Conservation (phyloP, 2,888 invertebrate species). For the Himalopsyche kuldschensis region DNA sequence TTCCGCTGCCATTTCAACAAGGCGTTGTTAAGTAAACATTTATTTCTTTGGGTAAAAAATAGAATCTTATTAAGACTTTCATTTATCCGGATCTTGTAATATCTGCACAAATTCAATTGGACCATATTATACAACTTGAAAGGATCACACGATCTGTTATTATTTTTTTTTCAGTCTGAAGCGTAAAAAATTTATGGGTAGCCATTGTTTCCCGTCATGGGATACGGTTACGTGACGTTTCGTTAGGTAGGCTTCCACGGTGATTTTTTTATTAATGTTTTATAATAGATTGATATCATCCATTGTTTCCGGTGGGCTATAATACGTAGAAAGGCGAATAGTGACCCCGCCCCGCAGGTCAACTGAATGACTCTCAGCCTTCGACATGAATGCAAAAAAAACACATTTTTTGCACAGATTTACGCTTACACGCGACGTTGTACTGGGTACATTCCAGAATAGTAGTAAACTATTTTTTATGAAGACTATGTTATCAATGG, state of each 20-base stretch:
- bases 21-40: too few relatives aligned
- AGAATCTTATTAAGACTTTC: too few relatives aligned
- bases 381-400: not conserved
- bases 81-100: not conserved
- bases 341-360: not conserved
- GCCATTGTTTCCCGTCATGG: not conserved
- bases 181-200: not conserved
- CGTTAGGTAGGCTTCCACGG: not conserved
- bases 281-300: constrained; percentile 1
- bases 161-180: not conserved
- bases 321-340: not conserved
- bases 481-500: too few relatives aligned
- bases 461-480: too few relatives aligned
- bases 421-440: too few relatives aligned
- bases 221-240: not conserved
- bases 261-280: not conserved
- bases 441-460: too few relatives aligned
- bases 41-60: too few relatives aligned
- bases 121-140: not conserved
- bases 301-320: not conserved
- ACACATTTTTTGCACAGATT: too few relatives aligned
- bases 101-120: not conserved
- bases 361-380: not conserved
- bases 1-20: too few relatives aligned
- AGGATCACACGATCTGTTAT: not conserved